phyloP scores from a whole-genome alignment of 2,113 vertebrate species.

The Australoheros scitulus region DNA sequence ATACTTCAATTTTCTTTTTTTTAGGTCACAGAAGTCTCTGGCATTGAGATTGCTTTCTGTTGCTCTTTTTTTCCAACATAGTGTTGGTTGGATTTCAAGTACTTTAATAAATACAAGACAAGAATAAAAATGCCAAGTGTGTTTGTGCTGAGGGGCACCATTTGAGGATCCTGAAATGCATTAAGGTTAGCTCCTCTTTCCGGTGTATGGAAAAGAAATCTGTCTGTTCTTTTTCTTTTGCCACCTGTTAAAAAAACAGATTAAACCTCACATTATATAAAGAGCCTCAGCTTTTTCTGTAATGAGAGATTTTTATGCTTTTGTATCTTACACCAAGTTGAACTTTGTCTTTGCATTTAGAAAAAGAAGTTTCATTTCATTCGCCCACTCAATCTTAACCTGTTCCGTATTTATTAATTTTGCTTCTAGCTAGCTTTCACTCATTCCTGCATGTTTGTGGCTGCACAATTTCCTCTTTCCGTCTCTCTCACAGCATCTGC shows the following conservation, averaged over 20 bases:
- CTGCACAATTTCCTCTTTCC: not conserved
- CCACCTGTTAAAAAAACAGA: slow-evolving; percentile 41
- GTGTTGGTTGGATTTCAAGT: slow-evolving; percentile 46
- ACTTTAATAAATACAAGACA: slow-evolving; percentile 67
- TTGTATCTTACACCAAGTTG: not conserved
- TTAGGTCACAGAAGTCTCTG: slow-evolving; percentile 22
- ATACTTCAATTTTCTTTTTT: slow-evolving; percentile 17
- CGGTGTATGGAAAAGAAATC: slow-evolving; percentile 24
- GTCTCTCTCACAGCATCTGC: slow-evolving; percentile 6
- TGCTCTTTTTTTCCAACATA: not conserved
- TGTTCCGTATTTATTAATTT: slow-evolving; percentile 17
- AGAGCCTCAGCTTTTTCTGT: not conserved
- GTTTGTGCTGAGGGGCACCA: slow-evolving; percentile 61
- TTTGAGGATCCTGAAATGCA: slow-evolving; percentile 64
- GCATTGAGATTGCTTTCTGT: not conserved
- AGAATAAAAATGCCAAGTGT: slow-evolving; percentile 61
- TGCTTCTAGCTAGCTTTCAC: not conserved
- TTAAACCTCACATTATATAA: slow-evolving; percentile 26
- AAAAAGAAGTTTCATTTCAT: slow-evolving; percentile 5
- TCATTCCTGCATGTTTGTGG: not conserved
- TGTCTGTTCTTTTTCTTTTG: slow-evolving; percentile 29
- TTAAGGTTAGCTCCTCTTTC: slow-evolving; percentile 39
- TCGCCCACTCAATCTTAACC: slow-evolving; percentile 12
- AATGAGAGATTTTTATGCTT: slow-evolving; percentile 1
- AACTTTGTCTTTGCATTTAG: slow-evolving; percentile 28